Conservation (phyloP, 35 echinoderm and acorn worm species). For the Heliocidaris erythrogramma region DNA sequence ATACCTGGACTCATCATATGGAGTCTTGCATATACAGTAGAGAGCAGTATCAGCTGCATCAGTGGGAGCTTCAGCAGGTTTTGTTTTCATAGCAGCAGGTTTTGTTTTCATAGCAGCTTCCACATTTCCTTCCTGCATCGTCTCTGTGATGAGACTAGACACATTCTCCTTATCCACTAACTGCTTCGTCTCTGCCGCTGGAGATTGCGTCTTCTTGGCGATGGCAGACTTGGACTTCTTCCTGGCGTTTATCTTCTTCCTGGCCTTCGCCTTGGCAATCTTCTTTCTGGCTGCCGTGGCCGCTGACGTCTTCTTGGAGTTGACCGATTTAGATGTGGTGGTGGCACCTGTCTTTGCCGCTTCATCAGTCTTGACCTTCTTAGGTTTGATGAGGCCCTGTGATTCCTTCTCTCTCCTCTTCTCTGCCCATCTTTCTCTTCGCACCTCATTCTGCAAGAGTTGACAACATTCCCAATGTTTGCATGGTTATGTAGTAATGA, state of each 20-base stretch:
- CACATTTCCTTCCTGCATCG: not conserved
- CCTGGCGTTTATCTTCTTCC: constrained; percentile 21
- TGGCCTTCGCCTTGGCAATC: constrained; percentile 4
- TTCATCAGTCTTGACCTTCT: constrained; percentile 44
- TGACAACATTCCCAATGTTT: not conserved
- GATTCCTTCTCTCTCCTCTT: constrained; percentile 12
- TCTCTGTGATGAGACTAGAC: not conserved
- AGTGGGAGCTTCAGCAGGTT: not conserved
- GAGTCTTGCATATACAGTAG: constrained; percentile 93
- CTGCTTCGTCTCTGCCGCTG: not conserved
- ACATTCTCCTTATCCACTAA: not conserved
- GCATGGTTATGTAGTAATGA: not conserved
- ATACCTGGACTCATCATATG: constrained; percentile 89
- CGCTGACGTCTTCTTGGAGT: constrained; percentile 47
- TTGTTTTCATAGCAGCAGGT: not conserved
- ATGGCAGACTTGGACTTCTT: not conserved
- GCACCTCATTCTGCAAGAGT: constrained; percentile 14
- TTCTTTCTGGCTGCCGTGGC: constrained; percentile 26
- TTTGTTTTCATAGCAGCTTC: too few relatives aligned
- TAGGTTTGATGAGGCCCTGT: constrained; percentile 21
- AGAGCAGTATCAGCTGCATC: constrained; percentile 56
- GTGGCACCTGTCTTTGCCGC: not conserved
- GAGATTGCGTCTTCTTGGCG: constrained; percentile 33
- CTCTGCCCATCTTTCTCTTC: constrained; percentile 26
- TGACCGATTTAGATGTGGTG: not conserved